Evolutionary conservation across 2,113 vertebrate species (phyloP).

Genomic region (Kobus ellipsiprymnus): DNA sequence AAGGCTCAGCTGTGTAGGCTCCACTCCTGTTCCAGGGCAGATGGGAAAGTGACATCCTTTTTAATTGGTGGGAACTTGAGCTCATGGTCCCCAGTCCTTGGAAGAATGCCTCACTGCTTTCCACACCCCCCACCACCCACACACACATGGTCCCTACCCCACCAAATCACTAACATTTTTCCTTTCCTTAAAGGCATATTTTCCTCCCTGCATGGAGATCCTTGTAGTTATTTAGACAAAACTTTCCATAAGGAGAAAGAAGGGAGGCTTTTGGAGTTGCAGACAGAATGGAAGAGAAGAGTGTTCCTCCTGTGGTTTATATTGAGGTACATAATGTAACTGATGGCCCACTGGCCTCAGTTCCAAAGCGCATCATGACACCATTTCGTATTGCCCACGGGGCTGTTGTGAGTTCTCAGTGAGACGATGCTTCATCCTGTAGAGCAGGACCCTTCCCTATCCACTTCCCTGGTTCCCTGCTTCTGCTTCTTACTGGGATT

Average conservation of each 20-base stretch:
- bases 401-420: not conserved
- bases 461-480: not conserved
- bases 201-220: not conserved
- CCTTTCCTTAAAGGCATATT: not conserved
- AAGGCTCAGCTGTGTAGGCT: not conserved
- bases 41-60: not conserved
- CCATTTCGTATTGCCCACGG: not conserved
- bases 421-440: accelerated
- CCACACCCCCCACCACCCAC: accelerated
- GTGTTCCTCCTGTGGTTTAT: not conserved
- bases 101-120: not conserved
- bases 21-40: not conserved
- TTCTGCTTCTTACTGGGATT: not conserved
- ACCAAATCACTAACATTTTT: not conserved
- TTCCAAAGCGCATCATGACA: not conserved
- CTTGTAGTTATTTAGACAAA: not conserved
- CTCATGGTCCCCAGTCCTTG: not conserved
- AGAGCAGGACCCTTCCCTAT: not conserved
- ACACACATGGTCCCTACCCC: not conserved
- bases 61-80: not conserved
- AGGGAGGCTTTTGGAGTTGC: not conserved
- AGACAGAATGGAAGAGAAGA: not conserved
- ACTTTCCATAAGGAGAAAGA: not conserved
- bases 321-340: not conserved
- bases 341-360: not conserved